phyloP scores from a whole-genome alignment of 2,113 vertebrate species.

The Oryzias woworae region DNA sequence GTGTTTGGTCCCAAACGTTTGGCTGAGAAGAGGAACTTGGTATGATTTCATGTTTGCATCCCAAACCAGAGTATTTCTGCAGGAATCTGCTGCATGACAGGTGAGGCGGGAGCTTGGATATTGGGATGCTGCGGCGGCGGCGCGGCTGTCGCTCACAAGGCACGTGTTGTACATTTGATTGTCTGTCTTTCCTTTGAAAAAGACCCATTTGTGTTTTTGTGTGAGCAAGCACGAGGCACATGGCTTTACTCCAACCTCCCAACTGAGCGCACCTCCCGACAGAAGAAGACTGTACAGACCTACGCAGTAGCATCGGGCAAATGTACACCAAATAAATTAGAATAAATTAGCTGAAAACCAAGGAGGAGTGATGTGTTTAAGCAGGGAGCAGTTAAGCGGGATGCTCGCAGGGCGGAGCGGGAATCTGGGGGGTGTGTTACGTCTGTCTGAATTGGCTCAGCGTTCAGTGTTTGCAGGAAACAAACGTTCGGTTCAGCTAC shows the following conservation, averaged over 20 bases:
- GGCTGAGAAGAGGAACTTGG: too few relatives aligned
- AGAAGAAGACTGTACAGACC: slow-evolving; percentile 66
- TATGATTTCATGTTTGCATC: too few relatives aligned
- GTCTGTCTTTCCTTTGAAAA: slow-evolving; percentile 58
- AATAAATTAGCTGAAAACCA: slow-evolving; percentile 72
- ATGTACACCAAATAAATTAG: slow-evolving; percentile 76
- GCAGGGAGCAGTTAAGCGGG: slow-evolving; percentile 54
- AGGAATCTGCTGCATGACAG: too few relatives aligned
- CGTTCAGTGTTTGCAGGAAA: slow-evolving; percentile 76
- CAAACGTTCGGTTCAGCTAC: slow-evolving; percentile 59
- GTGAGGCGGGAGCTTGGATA: too few relatives aligned
- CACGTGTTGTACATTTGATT: slow-evolving; percentile 74
- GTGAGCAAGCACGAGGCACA: slow-evolving; percentile 65
- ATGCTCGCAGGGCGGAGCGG: background rate
- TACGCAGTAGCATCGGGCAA: slow-evolving; percentile 74
- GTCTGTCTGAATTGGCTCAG: slow-evolving; percentile 70
- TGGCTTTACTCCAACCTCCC: slow-evolving; percentile 70
- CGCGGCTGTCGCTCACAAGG: slow-evolving; percentile 71
- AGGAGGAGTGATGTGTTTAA: slow-evolving; percentile 38
- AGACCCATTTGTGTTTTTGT: slow-evolving; percentile 38
- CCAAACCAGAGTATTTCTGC: too few relatives aligned
- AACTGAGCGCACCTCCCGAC: slow-evolving; percentile 56
- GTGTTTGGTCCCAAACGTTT: too few relatives aligned
- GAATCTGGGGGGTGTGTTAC: slow-evolving; percentile 37
- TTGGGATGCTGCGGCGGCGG: slow-evolving; percentile 8